Conservation (phyloP, 2,113 vertebrate genomes). For the Eurypyga helias region DNA sequence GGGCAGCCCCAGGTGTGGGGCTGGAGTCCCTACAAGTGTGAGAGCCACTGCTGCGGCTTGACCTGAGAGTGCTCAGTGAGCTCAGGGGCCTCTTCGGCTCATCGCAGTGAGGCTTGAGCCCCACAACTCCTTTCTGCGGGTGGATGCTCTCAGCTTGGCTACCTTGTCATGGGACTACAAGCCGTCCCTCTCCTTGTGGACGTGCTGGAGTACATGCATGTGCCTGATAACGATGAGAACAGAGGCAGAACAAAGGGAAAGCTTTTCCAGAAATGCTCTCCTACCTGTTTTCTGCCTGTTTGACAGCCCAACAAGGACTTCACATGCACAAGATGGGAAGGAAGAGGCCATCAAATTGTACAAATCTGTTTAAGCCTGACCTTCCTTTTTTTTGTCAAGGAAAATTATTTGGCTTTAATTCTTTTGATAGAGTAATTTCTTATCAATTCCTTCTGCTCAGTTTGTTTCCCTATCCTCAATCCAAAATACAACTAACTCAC, state of each 20-base stretch:
- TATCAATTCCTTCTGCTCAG: background rate
- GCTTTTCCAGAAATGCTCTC: background rate
- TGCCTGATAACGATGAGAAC: background rate
- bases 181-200: background rate
- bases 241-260: background rate
- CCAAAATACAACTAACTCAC: background rate
- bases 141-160: background rate
- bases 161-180: background rate
- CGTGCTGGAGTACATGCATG: accelerated
- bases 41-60: background rate
- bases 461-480: background rate
- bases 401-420: background rate
- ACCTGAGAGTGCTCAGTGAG: background rate
- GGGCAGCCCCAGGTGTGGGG: background rate
- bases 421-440: background rate
- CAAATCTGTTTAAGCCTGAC: background rate
- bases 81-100: background rate
- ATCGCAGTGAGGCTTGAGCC: background rate
- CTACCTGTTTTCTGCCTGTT: background rate
- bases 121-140: background rate
- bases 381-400: background rate
- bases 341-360: background rate
- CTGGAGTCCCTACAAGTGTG: background rate
- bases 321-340: background rate
- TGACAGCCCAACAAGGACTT: background rate